Percentiles rank a stretch among this genome's conserved stretches.
These are phyloP conservation scores for Myoxocephalus aenaeus DNA, from an alignment of 2,797 vertebrate genomes.

Conservation along the genomic window DNA sequence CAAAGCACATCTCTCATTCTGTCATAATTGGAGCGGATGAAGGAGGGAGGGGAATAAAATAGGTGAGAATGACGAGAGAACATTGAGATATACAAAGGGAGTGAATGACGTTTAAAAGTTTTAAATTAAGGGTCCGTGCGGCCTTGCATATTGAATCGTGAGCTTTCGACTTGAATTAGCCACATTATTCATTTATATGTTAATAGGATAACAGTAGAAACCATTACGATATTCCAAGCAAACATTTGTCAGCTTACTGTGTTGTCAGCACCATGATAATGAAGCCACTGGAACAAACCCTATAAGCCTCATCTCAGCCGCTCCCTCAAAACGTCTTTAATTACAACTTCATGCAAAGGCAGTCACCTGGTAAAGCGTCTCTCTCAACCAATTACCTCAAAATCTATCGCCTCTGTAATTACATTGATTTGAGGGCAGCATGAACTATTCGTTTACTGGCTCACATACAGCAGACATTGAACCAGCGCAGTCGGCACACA, in stretches of 20 bases:
- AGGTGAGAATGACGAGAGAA: slow-evolving; percentile 33
- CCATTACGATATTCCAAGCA: slow-evolving; percentile 76
- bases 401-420: slow-evolving; percentile 74
- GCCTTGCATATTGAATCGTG: slow-evolving; percentile 50
- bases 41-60: slow-evolving; percentile 11
- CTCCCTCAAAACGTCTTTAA: slow-evolving; percentile 73
- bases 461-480: slow-evolving; percentile 38
- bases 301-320: slow-evolving; percentile 57
- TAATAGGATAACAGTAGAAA: slow-evolving; percentile 69
- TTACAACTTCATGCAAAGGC: slow-evolving; percentile 71
- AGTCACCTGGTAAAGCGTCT: slow-evolving; percentile 75
- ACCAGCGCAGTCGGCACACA: slow-evolving; percentile 1
- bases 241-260: slow-evolving; percentile 81
- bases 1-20: slow-evolving; percentile 51
- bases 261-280: slow-evolving; percentile 75
- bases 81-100: slow-evolving; percentile 30
- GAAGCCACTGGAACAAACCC: slow-evolving; percentile 65
- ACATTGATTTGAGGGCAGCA: slow-evolving; percentile 68
- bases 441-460: slow-evolving; percentile 63
- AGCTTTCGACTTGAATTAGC: slow-evolving; percentile 68
- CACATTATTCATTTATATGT: slow-evolving; percentile 78
- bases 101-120: slow-evolving; percentile 54
- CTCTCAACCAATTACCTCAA: slow-evolving; percentile 74
- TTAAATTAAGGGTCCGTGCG: slow-evolving; percentile 54
- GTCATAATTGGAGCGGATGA: slow-evolving; percentile 51